Percentiles rank a stretch among this genome's conserved stretches.
Conservation (phyloP, 2,113 vertebrate species). For the Bombycilla garrulus region DNA sequence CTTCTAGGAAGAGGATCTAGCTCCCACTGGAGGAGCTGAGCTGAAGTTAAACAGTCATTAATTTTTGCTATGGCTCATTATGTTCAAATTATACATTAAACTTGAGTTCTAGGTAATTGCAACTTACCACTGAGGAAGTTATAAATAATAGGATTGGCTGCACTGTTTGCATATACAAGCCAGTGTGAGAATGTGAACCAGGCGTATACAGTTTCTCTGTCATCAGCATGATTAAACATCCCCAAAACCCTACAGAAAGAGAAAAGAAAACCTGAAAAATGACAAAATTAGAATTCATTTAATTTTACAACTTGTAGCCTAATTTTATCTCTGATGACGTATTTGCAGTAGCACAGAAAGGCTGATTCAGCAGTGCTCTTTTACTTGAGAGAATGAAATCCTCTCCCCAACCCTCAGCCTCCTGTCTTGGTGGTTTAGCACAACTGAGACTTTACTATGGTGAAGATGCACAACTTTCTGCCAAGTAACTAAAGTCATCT, state of each 20-base stretch:
- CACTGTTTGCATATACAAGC: slow-evolving; percentile 97
- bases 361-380: neutral
- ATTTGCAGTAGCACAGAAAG: neutral
- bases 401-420: neutral
- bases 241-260: slow-evolving; percentile 86
- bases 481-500: neutral
- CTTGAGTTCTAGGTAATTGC: neutral
- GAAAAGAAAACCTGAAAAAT: slow-evolving; percentile 1
- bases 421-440: neutral
- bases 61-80: slow-evolving; percentile 35
- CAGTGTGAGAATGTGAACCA: slow-evolving; percentile 98
- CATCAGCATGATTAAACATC: slow-evolving; percentile 86
- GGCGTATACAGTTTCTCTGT: slow-evolving; percentile 93
- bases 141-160: slow-evolving; percentile 97
- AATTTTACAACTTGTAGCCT: neutral
- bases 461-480: neutral
- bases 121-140: slow-evolving; percentile 97
- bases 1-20: neutral
- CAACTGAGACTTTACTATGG: neutral
- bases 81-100: neutral
- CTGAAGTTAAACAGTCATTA: neutral
- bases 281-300: neutral
- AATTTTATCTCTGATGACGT: neutral
- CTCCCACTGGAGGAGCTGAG: neutral
- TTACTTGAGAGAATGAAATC: neutral